Evolutionary conservation across 1,140 invertebrate species (phyloP), one percentile per base, ranked within the genome.

Genomic region (Branchinecta lindahli): DNA sequence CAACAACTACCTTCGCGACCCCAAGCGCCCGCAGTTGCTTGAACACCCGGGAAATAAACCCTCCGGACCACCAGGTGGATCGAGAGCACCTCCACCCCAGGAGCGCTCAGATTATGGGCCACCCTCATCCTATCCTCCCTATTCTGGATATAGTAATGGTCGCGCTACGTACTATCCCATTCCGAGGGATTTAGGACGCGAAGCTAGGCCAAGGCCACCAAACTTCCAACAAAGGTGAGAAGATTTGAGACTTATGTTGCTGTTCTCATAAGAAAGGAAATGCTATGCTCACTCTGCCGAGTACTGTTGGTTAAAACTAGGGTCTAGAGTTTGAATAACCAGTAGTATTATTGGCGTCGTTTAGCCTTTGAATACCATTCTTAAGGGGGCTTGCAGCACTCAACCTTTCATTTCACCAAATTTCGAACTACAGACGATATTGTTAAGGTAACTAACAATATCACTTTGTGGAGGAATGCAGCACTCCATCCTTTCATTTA

Each of bases 1-100:
- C 81, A 99, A 99, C 79, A 97, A 96, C 79, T 99, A 98, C 81
- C 81, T 99, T 71, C 83, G 86, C 65, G 96, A 99, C 82, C 88
- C 94, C 0, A 96, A 96, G 77, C 84, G 96, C 70, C 96, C 96
- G 0, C 90, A 93, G 76, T 81, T 97, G 71, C 89, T 94, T 6
- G 95, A 98, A 79, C 87, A 90, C 78, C 88, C 92, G 70, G 86
- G 86, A 18, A 87, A 84, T 73, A 74, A 78, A 69, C 68, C 73
- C 9, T 73, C 72, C 67, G 70, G 73, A 10, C 44, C 67, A 10
- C 44, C 72, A 70, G 46, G 65, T 72, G 52, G 72, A 71, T 69
- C 70, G 18, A 44, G 74, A 73, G 18, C 46, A 46, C 67, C 69
- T 47, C 68, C 67, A 47, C 72, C 68, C 45, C 45, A 69, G 15